These are phyloP conservation scores for Intellagama lesueurii DNA, from an alignment of 2,797 vertebrate genomes.

Conservation along the genomic window DNA sequence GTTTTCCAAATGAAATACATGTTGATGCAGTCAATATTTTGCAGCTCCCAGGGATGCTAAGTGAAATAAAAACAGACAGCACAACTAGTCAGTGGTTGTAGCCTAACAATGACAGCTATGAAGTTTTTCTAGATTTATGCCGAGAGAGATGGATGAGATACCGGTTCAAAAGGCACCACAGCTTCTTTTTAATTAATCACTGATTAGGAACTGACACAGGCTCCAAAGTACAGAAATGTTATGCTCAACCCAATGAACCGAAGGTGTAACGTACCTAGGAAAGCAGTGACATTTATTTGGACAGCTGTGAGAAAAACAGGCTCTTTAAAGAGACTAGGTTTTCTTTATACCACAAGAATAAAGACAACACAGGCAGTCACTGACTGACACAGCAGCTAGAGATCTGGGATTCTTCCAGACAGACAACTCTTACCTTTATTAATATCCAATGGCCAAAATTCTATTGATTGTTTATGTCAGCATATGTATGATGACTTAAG, in stretches of 20 bases:
- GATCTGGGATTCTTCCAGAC: not conserved
- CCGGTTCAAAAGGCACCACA: not conserved
- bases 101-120: not conserved
- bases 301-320: not conserved
- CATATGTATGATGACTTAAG: no score
- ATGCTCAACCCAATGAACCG: not conserved
- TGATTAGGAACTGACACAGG: slow-evolving; percentile 2
- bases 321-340: not conserved
- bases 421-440: not conserved
- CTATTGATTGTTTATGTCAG: no score
- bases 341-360: not conserved
- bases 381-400: no score
- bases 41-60: not conserved
- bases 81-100: not conserved
- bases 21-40: not conserved
- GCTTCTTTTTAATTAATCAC: slow-evolving; percentile 22
- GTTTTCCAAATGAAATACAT: not conserved
- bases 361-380: not conserved
- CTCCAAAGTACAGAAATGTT: slow-evolving; percentile 7
- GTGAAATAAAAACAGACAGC: not conserved
- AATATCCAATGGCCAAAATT: not conserved
- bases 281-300: slow-evolving; percentile 2
- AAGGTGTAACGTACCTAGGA: not conserved
- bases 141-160: not conserved
- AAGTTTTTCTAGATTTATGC: not conserved